Conservation (phyloP, 2,888 invertebrate genomes). For the Aquatica leii region DNA sequence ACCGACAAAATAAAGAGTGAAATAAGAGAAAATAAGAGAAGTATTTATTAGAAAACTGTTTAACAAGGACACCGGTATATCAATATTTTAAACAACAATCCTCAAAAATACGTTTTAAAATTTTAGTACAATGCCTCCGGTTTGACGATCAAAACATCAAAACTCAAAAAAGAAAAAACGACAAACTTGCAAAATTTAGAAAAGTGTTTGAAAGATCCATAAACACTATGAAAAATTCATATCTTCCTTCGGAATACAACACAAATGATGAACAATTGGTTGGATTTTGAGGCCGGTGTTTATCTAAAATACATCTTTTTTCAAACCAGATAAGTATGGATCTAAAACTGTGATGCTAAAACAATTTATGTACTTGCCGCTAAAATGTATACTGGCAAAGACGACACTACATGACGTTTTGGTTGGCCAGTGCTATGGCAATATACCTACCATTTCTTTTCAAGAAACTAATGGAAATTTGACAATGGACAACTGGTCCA, state of each 20-base stretch:
- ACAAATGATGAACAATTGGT: slow-evolving; percentile 35
- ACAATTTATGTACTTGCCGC: neutral
- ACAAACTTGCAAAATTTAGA: slow-evolving; percentile 39
- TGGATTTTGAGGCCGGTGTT: slow-evolving; percentile 28
- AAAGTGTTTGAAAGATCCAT: slow-evolving; percentile 16
- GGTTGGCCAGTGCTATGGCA: neutral
- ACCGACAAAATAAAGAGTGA: no score
- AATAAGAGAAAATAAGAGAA: slow-evolving; percentile 21
- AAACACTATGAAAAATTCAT: slow-evolving; percentile 13
- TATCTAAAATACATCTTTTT: slow-evolving; percentile 24
- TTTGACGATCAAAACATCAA: slow-evolving; percentile 42
- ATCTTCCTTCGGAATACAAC: slow-evolving; percentile 7
- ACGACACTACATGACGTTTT: neutral
- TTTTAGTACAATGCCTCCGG: slow-evolving; percentile 29
- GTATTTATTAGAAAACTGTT: slow-evolving; percentile 28
- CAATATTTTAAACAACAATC: slow-evolving; percentile 36
- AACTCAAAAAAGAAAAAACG: slow-evolving; percentile 23
- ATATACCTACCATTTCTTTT: neutral
- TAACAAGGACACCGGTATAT: slow-evolving; percentile 19
- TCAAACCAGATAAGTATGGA: slow-evolving; percentile 14
- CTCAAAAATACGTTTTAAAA: slow-evolving; percentile 19
- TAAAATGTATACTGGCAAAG: slow-evolving; percentile 9
- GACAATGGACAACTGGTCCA: no score
- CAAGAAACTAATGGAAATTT: no score
- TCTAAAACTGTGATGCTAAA: slow-evolving; percentile 4